Evolutionary conservation across 53 echinoderm and acorn worm species (phyloP), one percentile per base, ranked within the genome.

Genomic region (Paracentrotus lividus): DNA sequence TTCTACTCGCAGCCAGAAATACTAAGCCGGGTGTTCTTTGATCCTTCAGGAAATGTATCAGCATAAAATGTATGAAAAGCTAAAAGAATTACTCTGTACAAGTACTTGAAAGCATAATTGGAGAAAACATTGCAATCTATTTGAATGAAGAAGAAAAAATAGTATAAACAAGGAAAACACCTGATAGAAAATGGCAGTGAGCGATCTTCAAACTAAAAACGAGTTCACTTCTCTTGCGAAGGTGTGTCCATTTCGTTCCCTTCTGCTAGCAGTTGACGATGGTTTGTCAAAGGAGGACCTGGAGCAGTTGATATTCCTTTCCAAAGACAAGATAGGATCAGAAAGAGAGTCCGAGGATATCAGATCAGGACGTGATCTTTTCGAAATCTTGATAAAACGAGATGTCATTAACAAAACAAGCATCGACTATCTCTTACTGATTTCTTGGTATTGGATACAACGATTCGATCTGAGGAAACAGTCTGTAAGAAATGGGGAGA

Each of bases 301-400:
- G 26, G 86, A 54, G 15, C 24, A 52, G 16, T 6, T 86, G 86
- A 54, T 51, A n/a, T 86, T 86, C 32, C 86, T 86, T 14, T 86
- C 54, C 51, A 27, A 49, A 32, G 49, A 49, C 86, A 18, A 14
- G 23, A 86, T 86, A 24, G 53, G 32, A 16, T 51, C 49, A 12
- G 86, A 86, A 31, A 51, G 49, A 51, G 53, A 49, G 32, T 26
- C 45, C 9, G 86, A 86, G 15, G 32, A 52, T 8, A 86, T 86
- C 86, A 52, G 2, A 21, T 51, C 49, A 4, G 86, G 86, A 16
- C 53, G 40, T 18, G 51, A 51, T 16, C 40, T 86, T 5, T 86
- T 86, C 21, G 86, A 86, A 6, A 31, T 86, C 86, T 52, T 86
- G 20, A 49, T 86, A 26, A 86, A 52, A 55, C 10, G 86, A 52